phyloP scores from a whole-genome alignment of 2,113 vertebrate species.

The Eonycteris spelaea region DNA sequence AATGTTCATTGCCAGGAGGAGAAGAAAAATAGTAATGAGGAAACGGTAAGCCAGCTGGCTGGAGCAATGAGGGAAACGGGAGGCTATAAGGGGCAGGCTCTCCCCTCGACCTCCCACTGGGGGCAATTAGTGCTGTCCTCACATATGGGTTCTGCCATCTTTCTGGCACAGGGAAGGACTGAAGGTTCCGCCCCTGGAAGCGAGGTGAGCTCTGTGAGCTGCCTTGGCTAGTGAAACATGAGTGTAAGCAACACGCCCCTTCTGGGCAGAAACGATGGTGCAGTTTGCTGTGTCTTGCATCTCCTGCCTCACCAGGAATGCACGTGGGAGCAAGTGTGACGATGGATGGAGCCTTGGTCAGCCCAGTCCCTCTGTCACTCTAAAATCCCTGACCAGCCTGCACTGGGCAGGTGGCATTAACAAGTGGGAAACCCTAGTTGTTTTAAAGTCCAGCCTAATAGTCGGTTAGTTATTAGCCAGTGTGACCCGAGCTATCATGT shows the following conservation, averaged over 20 bases:
- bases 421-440: neutral
- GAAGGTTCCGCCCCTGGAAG: neutral
- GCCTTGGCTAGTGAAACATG: neutral
- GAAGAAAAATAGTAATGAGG: neutral
- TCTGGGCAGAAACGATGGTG: neutral
- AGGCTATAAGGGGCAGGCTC: accelerated
- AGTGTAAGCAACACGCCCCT: neutral
- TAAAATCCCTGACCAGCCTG: neutral
- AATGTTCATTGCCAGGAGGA: neutral
- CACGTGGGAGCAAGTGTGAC: neutral
- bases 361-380: neutral
- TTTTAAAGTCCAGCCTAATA: neutral
- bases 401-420: neutral
- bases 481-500: too few species aligned
- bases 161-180: neutral
- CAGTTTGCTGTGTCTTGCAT: neutral
- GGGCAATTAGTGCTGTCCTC: neutral
- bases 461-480: neutral
- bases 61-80: accelerated
- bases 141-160: neutral
- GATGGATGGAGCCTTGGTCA: neutral
- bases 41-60: neutral
- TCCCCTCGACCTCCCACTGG: neutral
- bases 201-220: neutral
- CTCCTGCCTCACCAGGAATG: neutral